Percentiles rank a stretch among this genome's conserved stretches.
Conservation (phyloP, 2,888 invertebrate species). For the Limnephilus rhombicus region DNA sequence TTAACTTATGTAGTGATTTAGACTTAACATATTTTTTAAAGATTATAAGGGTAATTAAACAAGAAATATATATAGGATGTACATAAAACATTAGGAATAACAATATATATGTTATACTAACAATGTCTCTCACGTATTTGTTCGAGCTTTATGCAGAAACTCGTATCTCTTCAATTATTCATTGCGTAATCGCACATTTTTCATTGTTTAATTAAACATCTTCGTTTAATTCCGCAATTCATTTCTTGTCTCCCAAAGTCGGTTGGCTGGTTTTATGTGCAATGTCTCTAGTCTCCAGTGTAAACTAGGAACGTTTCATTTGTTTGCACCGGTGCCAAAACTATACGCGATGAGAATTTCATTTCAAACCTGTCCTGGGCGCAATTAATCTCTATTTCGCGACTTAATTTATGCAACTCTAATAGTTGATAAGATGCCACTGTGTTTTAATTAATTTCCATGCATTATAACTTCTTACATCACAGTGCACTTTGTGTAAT, state of each 20-base stretch:
- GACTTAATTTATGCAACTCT: neutral
- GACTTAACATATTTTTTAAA: too few relatives aligned
- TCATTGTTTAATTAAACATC: neutral
- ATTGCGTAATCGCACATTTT: neutral
- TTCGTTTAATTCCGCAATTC: neutral
- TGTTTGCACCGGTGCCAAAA: neutral
- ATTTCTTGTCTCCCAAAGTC: neutral
- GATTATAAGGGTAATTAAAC: too few relatives aligned
- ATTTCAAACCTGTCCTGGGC: neutral
- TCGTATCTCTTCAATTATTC: neutral
- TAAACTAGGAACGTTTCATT: neutral
- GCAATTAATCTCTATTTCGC: neutral
- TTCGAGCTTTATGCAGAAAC: too few relatives aligned
- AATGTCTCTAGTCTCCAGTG: neutral
- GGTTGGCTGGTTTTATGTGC: neutral
- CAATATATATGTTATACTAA: too few relatives aligned
- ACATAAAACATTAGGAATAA: too few relatives aligned
- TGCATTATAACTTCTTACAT: neutral
- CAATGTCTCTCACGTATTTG: too few relatives aligned
- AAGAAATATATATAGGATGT: too few relatives aligned
- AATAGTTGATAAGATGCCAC: neutral
- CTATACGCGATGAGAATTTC: neutral
- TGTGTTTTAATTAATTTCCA: neutral
- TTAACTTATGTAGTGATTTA: too few relatives aligned
- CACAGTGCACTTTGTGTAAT: neutral